Evolutionary conservation across 2,888 invertebrate species (phyloP), one percentile per base, ranked within the genome.

Genomic region (Microdon myrmicae): DNA sequence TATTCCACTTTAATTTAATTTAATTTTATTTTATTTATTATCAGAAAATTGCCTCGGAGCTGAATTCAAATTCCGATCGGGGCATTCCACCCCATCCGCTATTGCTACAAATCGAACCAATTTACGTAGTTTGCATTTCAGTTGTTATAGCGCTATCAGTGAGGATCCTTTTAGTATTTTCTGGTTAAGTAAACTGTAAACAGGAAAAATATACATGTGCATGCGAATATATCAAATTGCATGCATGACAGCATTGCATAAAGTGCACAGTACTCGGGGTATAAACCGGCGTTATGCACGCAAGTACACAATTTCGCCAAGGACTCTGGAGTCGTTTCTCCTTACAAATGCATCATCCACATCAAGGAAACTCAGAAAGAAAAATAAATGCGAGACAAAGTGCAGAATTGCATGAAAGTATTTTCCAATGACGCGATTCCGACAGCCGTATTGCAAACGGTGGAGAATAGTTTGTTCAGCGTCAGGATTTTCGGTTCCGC

Each of bases 181-280:
- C 56, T 47, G 64, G 64, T 64, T 64, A 64, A 64, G 23, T 64
- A 64, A 64, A 58, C 47, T 47, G 58, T 58, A 58, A 58, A 53
- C 64, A 58, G 47, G 51, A 45, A 58, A 64, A 64, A 64, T 64
- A n/a, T n/a, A n/a, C n/a, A n/a, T n/a, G n/a, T n/a, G n/a, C n/a
- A n/a, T n/a, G n/a, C n/a, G n/a, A n/a, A n/a, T n/a, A n/a, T n/a
- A 64, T 64, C 58, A 58, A 64, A 64, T 58, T 56, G 64, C 64
- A 66, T 59, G 66, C 66, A 66, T 59, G 59, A 48, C 53, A 48
- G 54, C 38, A 54, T 53, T 53, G 43, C 53, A 59, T 54, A 66
- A 66, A 66, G 59, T 66, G 59, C 66, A 54, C 45, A 22, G 58
- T 53, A 56, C 37, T 32, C 45, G 7, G 37, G 19, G 10, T 17